Base-by-base conservation (phyloP, 2,888 invertebrate genomes). In the Thereva nobilitata region DNA sequence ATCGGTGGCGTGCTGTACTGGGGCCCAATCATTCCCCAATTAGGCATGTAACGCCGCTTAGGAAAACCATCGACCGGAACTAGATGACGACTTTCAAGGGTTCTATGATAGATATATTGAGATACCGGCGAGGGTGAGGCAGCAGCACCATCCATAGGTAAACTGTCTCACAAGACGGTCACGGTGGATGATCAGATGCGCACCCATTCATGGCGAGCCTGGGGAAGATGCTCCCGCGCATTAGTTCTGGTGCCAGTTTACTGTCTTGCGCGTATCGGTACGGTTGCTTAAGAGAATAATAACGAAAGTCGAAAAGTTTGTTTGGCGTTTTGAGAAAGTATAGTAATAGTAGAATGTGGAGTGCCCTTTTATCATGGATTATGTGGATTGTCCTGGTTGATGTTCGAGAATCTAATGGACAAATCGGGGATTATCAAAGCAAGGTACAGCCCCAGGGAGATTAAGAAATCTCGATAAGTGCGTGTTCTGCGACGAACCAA, bases 171-270 rank as follows among this genome's bases (percentile, higher is more conserved):
- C 23, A 47, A 45, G 47, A 35, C 65, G 68, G 65, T 47, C 64
- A 23, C 68, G 59, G 40, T 68, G 40, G 37, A 42, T 65, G 61
- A 57, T 41, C 68, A 68, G 68, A 61, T 68, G 65, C 59, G 65
- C 59, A 50, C 45, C 38, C 54, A 47, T 40, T 47, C 64, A 65
- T 55, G 54, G 54, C 54, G 54, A 65, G 44, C 44, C 9, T 35
- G 34, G 44, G 38, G 54, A 53, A 64, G 54, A 63, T 44, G 45
- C 64, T 53, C 45, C 52, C 44, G 10, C 6, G 8, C 44, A 44
- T n/a, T 49, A 53, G 38, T 53, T 41, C n/a, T 35, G 45, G 41
- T 53, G 64, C 44, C 44, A 64, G 64, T 64, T 53, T 54, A 35
- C 10, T 44, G 49, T 37, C 38, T 38, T 37, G 12, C 53, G 53